Evolutionary conservation across 1,140 invertebrate species (phyloP), one percentile per base, ranked within the genome.

Genomic region (Aphaenogaster ashmeadi): DNA sequence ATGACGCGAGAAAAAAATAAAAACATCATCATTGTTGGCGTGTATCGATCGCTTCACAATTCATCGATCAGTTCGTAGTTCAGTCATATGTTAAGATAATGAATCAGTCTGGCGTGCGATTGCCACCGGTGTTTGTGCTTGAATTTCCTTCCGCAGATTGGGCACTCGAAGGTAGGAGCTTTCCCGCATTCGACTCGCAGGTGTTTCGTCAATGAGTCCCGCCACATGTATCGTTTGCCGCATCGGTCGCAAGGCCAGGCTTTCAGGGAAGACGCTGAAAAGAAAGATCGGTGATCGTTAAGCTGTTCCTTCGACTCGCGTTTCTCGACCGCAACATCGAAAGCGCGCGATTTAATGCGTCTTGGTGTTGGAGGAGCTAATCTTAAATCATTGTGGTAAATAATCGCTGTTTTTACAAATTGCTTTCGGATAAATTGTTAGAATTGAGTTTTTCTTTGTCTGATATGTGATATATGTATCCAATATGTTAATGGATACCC

Each of bases 141-240:
- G 92, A 96, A 96, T 56, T 94, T 94, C 75, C 95, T 95, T 54
- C 95, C 93, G 88, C 96, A 96, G 52, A 95, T 94, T 0, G 94
- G 95, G 85, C 96, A 96, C 41, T 94, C 89, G 87, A 96, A 96
- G 0, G 95, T 94, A 8, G 96, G 96, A 69, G 95, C 95, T 85
- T 96, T 96, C 21, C 96, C 96, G 88, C 96, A 97, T 74, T 96
- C 96, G 66, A 96, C 94, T 6, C 95, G 94, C 21, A 95, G 92
- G 81, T 97, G 96, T 81, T 95, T 94, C 72, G 94, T 94, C 44
- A 96, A 91, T 2, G 96, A 96, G 38, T 95, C 94, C 77, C 94
- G 94, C 87, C 95, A 94, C 18, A 94, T 93, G 89, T 96, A 97
- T 7, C 91, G 91, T 78, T 94, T 95, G 36, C 95, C 94, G 54